Evolutionary conservation across 35 echinoderm and acorn worm species (phyloP), one percentile per base, ranked within the genome.

Genomic region (Strongylocentrotus purpuratus): DNA sequence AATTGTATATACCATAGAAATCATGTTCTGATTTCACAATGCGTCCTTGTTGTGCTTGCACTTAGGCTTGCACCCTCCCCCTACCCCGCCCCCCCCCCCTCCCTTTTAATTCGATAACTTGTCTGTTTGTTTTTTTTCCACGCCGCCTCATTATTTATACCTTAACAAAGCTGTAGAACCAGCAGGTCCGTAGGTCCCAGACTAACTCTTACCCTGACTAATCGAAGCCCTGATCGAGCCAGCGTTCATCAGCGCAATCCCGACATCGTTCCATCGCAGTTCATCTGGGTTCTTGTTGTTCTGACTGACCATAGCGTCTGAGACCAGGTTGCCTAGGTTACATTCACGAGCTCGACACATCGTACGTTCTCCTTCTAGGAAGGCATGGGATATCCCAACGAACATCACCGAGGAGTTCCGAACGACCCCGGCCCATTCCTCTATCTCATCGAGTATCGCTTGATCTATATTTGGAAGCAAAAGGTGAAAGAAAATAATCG

Each of bases 221-320:
- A 99, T 95, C 17, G 97, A 96, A 35, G 96, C 32, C 88, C 97
- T 55, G 17, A 99, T 99, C 18, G 94, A 95, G 13, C 98, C 98
- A n/a, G 94, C 96, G 92, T 99, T 97, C 45, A 96, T 50, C 8
- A 99, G 88, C 0, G 97, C 98, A 4, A 99, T 97, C 46, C 94
- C 94, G 96, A 99, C 98, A 92, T 97, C 95, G 95, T 96, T 99
- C 98, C 98, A 99, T 4, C 95, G 58, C 0, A 94, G 86, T 33
- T 96, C 97, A 91, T 95, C 95, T 32, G 93, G 96, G 48, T 94
- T 61, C 25, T 60, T 96, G 14, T 88, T 86, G 31, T 95, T 92
- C 33, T 91, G 55, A 48, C 95, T 95, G 35, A 98, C 91, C 92
- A 95, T 96, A 41, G 94, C 96, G 33, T 98, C 97, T 15, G 97